Conservation (phyloP, 2,113 vertebrate genomes). For the Noturus placidus region DNA sequence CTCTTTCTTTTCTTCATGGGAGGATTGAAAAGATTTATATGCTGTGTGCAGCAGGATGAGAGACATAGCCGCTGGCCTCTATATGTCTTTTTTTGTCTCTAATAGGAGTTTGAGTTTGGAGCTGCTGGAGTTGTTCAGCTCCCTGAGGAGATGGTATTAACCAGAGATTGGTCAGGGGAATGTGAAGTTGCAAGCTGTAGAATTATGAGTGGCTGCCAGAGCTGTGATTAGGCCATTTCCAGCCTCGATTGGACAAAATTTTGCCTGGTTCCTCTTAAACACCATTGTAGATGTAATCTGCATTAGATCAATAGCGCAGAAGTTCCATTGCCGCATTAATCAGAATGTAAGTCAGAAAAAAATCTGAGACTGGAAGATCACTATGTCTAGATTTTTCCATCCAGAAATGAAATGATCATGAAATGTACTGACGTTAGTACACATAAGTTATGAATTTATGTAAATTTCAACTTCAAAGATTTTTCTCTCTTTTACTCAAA, state of each 20-base stretch:
- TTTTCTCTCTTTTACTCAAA: conserved; percentile 39
- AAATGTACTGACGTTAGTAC: background rate
- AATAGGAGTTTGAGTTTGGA: conserved; percentile 46
- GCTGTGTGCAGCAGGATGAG: conserved; percentile 26
- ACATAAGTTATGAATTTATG: background rate
- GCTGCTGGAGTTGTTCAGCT: conserved; percentile 31
- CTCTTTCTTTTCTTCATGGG: conserved; percentile 10
- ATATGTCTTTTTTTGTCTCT: conserved; percentile 29
- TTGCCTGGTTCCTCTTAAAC: background rate
- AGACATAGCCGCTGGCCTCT: conserved; percentile 26
- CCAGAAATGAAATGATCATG: background rate
- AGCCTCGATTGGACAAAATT: conserved; percentile 14
- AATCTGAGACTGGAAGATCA: background rate
- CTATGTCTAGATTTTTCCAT: background rate
- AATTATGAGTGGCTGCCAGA: conserved; percentile 46
- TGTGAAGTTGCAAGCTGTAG: conserved; percentile 28
- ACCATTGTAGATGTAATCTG: background rate
- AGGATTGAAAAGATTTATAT: conserved; percentile 16
- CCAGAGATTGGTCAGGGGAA: conserved; percentile 49
- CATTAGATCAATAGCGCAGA: background rate
- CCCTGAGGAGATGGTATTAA: conserved; percentile 47
- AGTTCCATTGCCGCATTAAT: background rate
- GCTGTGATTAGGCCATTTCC: conserved; percentile 39
- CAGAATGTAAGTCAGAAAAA: background rate
- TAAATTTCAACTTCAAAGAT: conserved; percentile 1